A percentile compares a stretch with the other conserved stretches of the same genome.
Conservation (phyloP, 1,140 invertebrate genomes). For the Amphibalanus amphitrite region DNA sequence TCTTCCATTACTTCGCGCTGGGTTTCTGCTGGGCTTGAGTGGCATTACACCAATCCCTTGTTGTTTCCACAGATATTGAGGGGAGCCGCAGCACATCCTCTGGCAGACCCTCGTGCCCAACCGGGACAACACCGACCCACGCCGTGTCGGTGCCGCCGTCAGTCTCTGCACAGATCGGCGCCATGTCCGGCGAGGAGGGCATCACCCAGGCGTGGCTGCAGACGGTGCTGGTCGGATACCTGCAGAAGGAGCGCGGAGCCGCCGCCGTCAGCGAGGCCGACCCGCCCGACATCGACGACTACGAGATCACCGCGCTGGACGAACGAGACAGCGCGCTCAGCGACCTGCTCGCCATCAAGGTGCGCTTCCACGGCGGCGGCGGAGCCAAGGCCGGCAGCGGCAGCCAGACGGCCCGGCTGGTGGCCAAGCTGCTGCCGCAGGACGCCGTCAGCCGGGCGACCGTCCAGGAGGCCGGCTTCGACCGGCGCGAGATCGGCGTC, state of each 20-base stretch:
- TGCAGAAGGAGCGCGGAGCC: constrained; percentile 24
- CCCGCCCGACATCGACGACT: constrained; percentile 32
- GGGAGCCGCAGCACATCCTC: no score
- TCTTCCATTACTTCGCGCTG: no score
- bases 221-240: constrained; percentile 33
- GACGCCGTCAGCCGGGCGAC: constrained; percentile 54
- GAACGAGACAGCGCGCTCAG: constrained; percentile 37
- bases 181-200: constrained; percentile 28
- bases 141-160: no score
- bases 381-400: not conserved
- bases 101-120: no score
- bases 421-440: constrained; percentile 53
- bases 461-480: constrained; percentile 60
- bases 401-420: constrained; percentile 32
- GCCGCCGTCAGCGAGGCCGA: constrained; percentile 24
- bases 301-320: not conserved
- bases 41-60: no score
- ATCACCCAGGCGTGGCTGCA: constrained; percentile 40
- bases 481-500: constrained; percentile 60
- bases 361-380: constrained; percentile 29
- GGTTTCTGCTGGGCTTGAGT: no score
- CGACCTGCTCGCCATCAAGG: constrained; percentile 39
- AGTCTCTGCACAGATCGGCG: not conserved
- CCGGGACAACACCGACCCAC: no score
- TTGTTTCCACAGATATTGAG: no score